phyloP scores from a whole-genome alignment of 1,140 invertebrate species.

The Zaprionus lachaisei region DNA sequence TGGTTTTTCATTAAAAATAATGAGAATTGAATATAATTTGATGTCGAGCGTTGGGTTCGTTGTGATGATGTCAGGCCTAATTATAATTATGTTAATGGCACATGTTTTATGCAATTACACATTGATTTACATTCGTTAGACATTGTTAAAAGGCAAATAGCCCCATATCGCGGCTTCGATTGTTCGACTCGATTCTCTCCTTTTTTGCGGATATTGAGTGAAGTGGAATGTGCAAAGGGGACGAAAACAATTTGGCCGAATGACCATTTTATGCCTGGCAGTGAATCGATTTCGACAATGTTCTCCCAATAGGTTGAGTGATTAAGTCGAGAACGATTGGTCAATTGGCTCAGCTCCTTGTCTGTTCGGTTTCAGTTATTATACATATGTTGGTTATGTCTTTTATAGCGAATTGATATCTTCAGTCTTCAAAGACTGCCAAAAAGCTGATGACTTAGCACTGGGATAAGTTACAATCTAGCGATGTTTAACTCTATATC shows the following conservation, averaged over 20 bases:
- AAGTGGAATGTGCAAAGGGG: no score
- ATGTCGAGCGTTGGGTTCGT: constrained; percentile 12
- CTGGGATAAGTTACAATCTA: no score
- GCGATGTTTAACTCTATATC: no score
- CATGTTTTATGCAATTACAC: constrained; percentile 63
- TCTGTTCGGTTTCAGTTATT: no score
- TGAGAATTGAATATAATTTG: constrained; percentile 70
- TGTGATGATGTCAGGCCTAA: constrained; percentile 64
- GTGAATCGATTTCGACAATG: no score
- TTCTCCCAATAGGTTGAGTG: not conserved
- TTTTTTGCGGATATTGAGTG: no score
- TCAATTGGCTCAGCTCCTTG: no score
- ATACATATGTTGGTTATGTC: no score
- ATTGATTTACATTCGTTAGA: constrained; percentile 50
- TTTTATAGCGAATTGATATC: no score
- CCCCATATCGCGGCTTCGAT: not conserved
- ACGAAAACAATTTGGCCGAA: not conserved
- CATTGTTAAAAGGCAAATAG: constrained; percentile 28
- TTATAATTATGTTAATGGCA: constrained; percentile 75
- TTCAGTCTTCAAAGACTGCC: no score
- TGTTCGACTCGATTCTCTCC: not conserved
- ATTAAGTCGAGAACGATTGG: not conserved
- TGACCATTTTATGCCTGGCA: not conserved
- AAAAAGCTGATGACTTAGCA: no score
- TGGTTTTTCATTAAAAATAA: constrained; percentile 64